phyloP scores from a whole-genome alignment of 2,888 invertebrate genomes.

The Plagodis pulveraria region DNA sequence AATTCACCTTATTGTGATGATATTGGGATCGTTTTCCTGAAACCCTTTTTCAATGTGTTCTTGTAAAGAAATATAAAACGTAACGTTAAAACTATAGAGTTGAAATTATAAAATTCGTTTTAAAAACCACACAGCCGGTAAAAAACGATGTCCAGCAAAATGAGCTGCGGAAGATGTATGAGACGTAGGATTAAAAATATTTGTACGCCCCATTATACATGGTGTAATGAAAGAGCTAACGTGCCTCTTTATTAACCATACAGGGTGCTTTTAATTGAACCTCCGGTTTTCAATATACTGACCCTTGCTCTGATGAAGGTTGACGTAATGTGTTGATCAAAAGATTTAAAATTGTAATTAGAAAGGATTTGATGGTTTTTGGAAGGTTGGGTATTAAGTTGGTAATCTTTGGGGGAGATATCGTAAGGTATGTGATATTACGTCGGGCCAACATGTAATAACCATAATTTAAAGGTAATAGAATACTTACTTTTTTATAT shows the following conservation, averaged over 20 bases:
- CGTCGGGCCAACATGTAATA: not conserved
- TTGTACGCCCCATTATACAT: constrained; percentile 83
- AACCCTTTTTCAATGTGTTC: not conserved
- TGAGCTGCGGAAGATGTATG: constrained; percentile 84
- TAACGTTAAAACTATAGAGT: not conserved
- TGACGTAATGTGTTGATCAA: constrained; percentile 50
- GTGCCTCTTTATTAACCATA: constrained; percentile 80
- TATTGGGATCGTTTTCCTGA: constrained; percentile 41
- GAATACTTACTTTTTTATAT: too few species aligned
- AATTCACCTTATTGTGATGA: constrained; percentile 27
- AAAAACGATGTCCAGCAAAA: constrained; percentile 74
- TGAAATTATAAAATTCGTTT: not conserved
- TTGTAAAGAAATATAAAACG: not conserved
- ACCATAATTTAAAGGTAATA: too few species aligned
- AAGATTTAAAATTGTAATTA: constrained; percentile 61
- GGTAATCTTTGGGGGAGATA: constrained; percentile 38
- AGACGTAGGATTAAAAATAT: constrained; percentile 83
- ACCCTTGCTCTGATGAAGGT: constrained; percentile 69
- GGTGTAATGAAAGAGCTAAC: constrained; percentile 80
- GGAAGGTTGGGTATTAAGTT: constrained; percentile 44
- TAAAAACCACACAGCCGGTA: constrained; percentile 47
- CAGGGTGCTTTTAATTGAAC: constrained; percentile 76
- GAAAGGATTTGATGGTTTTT: constrained; percentile 51
- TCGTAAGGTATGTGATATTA: constrained; percentile 9
- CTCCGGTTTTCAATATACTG: constrained; percentile 70